Percentiles rank a stretch among this genome's conserved stretches.
phyloP scores from a whole-genome alignment of 2,113 vertebrate species.

The Trogon surrucura region DNA sequence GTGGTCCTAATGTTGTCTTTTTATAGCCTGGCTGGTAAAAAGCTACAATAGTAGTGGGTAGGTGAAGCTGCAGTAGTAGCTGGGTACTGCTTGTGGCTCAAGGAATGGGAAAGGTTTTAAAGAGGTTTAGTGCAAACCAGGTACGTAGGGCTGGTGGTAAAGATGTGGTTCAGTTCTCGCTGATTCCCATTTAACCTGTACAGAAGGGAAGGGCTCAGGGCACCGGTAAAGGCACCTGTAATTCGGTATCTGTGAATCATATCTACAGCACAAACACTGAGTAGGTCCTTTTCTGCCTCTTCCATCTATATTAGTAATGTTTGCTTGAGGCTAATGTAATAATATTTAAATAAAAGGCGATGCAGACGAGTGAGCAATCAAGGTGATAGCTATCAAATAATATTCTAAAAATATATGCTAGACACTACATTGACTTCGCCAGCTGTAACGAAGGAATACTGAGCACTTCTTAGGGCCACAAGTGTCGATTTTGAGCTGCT shows the following conservation, averaged over 20 bases:
- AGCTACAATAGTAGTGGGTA: rapidly evolving
- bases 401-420: background rate
- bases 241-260: conserved; percentile 8
- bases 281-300: background rate
- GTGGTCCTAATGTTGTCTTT: background rate
- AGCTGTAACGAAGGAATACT: background rate
- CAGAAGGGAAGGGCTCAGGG: background rate
- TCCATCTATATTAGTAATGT: background rate
- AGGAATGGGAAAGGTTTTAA: background rate
- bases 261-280: background rate
- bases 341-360: background rate
- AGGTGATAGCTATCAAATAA: background rate
- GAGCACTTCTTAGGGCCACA: background rate
- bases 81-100: rapidly evolving
- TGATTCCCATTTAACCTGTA: background rate
- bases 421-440: rapidly evolving
- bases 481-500: rapidly evolving
- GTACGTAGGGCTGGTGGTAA: background rate
- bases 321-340: background rate
- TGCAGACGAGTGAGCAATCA: background rate
- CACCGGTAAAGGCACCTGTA: background rate
- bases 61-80: background rate
- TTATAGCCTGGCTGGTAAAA: background rate
- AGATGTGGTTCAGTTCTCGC: background rate
- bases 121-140: background rate